Evolutionary conservation across 2,113 vertebrate genomes (phyloP).

Genomic region (Microtus montanus): DNA sequence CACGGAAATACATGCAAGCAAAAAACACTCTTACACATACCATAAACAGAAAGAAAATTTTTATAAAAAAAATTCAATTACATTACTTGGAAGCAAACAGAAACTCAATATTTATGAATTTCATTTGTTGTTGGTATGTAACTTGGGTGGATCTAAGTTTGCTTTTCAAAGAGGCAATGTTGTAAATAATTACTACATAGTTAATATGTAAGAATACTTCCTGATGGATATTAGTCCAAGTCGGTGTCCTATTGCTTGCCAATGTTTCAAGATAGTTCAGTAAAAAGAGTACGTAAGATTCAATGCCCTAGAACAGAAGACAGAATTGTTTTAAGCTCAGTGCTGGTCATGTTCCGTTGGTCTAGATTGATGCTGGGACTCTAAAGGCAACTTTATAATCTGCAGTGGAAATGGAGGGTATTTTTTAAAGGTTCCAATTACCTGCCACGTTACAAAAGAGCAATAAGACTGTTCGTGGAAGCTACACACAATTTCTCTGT

Average conservation of each 20-base stretch:
- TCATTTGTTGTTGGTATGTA: not conserved
- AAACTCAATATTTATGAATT: not conserved
- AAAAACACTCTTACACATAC: not conserved
- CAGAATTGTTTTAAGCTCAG: conserved; percentile 12
- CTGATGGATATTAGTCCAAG: not conserved
- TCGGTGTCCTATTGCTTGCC: not conserved
- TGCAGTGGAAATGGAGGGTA: conserved; percentile 19
- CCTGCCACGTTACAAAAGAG: conserved; percentile 29
- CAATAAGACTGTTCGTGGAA: not conserved
- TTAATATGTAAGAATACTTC: conserved; percentile 17
- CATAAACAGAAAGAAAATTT: not conserved
- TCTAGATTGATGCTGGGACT: not conserved
- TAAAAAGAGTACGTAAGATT: not conserved
- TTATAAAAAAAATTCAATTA: not conserved
- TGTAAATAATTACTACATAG: not conserved
- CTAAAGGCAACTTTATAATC: conserved; percentile 30
- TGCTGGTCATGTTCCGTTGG: not conserved
- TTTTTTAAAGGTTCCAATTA: conserved; percentile 49
- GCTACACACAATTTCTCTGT: conserved; percentile 47
- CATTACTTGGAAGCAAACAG: not conserved
- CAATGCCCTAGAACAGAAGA: not conserved
- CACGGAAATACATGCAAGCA: not conserved
- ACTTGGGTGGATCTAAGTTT: not conserved
- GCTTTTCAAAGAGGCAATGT: not conserved
- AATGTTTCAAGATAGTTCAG: conserved; percentile 35